Evolutionary conservation across 92 coral and sea anemone genomes (phyloP).

Genomic region (Heliopora coerulea): DNA sequence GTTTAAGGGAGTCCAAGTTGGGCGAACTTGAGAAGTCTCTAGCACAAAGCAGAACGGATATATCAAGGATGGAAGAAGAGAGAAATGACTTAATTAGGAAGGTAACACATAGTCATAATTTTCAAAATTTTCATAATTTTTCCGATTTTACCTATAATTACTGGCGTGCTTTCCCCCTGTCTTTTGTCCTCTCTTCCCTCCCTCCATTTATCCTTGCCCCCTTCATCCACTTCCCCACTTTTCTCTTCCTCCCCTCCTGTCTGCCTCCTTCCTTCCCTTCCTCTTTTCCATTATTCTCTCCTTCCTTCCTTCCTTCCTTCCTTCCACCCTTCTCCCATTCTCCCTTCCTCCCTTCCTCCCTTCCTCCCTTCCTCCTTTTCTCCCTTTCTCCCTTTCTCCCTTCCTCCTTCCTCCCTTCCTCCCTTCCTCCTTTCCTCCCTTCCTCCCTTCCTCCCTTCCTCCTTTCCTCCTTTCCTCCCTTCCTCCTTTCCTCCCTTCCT

Average conservation of each 20-base stretch:
- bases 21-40: conserved; percentile 74
- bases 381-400: not conserved
- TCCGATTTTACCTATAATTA: not conserved
- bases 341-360: not conserved
- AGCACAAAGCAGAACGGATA: conserved; percentile 78
- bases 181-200: not conserved
- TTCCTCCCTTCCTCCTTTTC: not conserved
- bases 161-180: not conserved
- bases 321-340: not conserved
- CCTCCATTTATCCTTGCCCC: not conserved
- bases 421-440: conserved; percentile 7
- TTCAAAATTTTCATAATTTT: not conserved
- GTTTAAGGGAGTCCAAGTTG: conserved; percentile 63
- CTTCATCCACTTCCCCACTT: not conserved
- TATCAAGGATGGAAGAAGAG: conserved; percentile 78
- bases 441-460: conserved; percentile 10
- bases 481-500: conserved; percentile 7
- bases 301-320: not conserved
- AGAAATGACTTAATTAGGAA: conserved; percentile 95
- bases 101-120: conserved; percentile 44
- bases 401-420: conserved; percentile 1
- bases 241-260: not conserved
- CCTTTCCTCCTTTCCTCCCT: not conserved
- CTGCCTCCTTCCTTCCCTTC: not conserved
- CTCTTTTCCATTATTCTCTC: not conserved